Evolutionary conservation across 2,797 vertebrate species (phyloP), one percentile per base, ranked within the genome.

Genomic region (Enteromius unitaeniatus): DNA sequence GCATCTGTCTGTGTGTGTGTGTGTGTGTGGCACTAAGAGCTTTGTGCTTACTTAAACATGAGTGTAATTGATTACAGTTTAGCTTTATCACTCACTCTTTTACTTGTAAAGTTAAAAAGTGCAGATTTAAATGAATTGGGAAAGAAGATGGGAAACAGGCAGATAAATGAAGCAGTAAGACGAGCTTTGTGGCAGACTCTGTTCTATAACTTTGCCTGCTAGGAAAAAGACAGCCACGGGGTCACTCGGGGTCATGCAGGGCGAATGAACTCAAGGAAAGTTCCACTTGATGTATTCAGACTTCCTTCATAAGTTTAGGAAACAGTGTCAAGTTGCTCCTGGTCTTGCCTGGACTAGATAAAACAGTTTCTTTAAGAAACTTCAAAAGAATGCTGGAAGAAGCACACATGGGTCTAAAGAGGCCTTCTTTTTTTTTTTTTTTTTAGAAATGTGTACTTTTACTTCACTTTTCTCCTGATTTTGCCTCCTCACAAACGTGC

Each of bases 271-370:
- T 81, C 79, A 47, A 28, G 34, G 37, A 73, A 69, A 49, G 79
- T 51, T 81, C 21, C 69, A 74, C 42, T 79, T 74, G 23, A 65
- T 79, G 78, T 31, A 80, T 84, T 79, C 69, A 58, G 31, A 42
- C 23, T 67, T 42, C 34, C 34, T 84, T 79, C 2, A 11, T 49
- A 79, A 64, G 78, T 75, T 67, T 80, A 23, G 70, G 60, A 74
- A 37, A 73, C 51, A 80, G 58, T 42, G 40, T 67, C 31, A 13
- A 84, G 77, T 9, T 78, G 23, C 69, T 74, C 28, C 69, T 19
- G 45, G 69, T 58, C 69, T 47, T 64, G 28, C 28, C 69, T 47
- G 37, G 42, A 64, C 42, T 64, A 37, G 42, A 81, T 74, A 74
- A 51, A 74, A 51, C 13, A 47, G 40, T 51, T 74, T 26, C 26